Conservation (phyloP, 2,113 vertebrate genomes). For the Neogobius melanostomus region DNA sequence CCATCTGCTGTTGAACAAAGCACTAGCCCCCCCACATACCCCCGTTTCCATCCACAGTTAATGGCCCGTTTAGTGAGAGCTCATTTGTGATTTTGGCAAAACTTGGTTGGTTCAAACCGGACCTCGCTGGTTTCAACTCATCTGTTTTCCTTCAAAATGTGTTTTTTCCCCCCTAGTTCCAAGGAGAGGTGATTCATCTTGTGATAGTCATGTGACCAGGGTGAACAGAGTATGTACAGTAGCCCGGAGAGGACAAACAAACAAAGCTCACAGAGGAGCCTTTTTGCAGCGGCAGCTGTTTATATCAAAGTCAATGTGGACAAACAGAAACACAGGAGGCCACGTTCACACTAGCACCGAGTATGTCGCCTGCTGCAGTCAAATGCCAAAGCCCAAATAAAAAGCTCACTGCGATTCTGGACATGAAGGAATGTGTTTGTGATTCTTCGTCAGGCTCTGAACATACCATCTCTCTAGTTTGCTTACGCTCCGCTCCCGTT, state of each 20-base stretch:
- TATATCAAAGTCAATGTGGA: background rate
- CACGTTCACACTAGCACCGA: background rate
- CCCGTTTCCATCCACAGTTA: background rate
- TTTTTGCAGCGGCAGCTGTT: conserved; percentile 14
- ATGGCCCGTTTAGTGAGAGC: background rate
- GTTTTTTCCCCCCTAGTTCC: conserved; percentile 1
- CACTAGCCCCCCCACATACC: too few relatives aligned
- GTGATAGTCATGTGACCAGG: conserved; percentile 56
- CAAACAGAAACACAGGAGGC: background rate
- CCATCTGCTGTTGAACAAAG: too few relatives aligned
- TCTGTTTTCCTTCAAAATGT: conserved; percentile 2
- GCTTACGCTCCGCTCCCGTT: background rate
- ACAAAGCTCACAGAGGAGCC: background rate
- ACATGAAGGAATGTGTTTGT: too few relatives aligned
- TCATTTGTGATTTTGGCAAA: background rate
- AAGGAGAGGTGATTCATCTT: conserved; percentile 53
- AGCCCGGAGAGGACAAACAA: conserved; percentile 14
- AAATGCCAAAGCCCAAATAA: too few relatives aligned
- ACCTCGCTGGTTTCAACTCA: background rate
- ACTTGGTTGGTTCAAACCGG: background rate
- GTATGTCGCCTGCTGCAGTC: too few relatives aligned
- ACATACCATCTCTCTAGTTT: background rate
- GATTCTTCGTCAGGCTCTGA: too few relatives aligned
- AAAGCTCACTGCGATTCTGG: too few relatives aligned
- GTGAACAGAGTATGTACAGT: conserved; percentile 20